phyloP scores from a whole-genome alignment of 2,797 vertebrate species.

The Eulemur coronatus region DNA sequence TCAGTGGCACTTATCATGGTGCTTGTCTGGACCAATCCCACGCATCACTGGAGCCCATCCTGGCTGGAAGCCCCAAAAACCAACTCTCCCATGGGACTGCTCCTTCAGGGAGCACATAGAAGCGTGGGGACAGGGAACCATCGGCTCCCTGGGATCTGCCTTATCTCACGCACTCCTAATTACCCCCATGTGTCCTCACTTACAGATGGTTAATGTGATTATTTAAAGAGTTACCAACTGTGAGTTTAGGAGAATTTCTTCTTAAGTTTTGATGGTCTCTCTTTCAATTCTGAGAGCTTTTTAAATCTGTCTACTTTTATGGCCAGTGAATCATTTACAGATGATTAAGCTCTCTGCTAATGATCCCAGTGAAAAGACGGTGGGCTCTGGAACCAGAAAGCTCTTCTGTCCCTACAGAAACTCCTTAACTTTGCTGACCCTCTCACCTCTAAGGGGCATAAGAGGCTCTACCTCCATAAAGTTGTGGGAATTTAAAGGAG shows the following conservation, averaged over 20 bases:
- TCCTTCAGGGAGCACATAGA: conserved; percentile 60
- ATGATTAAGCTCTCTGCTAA: not conserved
- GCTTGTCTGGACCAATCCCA: conserved; percentile 81
- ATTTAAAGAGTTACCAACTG: conserved; percentile 37
- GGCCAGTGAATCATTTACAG: not conserved
- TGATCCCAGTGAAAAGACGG: not conserved
- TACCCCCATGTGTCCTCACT: conserved; percentile 9
- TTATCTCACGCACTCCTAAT: not conserved
- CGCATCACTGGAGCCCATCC: conserved; percentile 85
- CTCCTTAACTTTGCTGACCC: not conserved
- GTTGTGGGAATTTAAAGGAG: not conserved
- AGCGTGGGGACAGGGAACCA: not conserved
- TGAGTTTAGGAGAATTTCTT: not conserved
- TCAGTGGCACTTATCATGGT: conserved; percentile 83
- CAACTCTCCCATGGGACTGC: conserved; percentile 31
- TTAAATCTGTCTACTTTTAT: not conserved
- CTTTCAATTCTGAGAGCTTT: not conserved
- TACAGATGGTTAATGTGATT: conserved; percentile 32
- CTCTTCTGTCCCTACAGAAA: not conserved
- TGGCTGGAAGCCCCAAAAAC: conserved; percentile 77
- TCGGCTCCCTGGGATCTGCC: not conserved
- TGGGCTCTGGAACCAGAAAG: not conserved
- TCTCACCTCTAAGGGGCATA: not conserved
- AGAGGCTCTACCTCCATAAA: not conserved
- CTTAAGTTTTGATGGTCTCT: not conserved